Percentiles rank a stretch among this genome's conserved stretches.
Evolutionary conservation across 2,888 invertebrate genomes (phyloP).

Genomic region (Drosophila sordidapex): DNA sequence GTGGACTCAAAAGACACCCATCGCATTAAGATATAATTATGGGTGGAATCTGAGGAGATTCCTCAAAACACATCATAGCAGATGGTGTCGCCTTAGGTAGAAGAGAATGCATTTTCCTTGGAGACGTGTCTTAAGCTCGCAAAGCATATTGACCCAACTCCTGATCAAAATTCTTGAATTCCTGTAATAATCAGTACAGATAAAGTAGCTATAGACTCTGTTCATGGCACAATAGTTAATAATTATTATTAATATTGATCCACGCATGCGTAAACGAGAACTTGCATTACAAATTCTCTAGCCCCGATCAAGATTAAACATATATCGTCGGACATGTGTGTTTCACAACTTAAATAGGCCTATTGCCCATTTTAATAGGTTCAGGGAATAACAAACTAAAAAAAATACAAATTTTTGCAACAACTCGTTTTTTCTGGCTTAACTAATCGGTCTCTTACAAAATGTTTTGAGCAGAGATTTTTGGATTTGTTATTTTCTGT

Average conservation of each 20-base stretch:
- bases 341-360: neutral
- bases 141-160: neutral
- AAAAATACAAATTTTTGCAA: neutral
- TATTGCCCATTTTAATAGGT: neutral
- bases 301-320: neutral
- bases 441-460: neutral
- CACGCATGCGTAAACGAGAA: neutral
- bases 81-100: neutral
- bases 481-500: neutral
- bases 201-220: neutral
- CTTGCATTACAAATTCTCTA: neutral
- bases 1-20: neutral
- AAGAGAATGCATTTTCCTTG: neutral
- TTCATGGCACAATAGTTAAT: too few relatives aligned
- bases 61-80: neutral
- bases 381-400: neutral
- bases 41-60: neutral
- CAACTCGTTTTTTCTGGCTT: neutral
- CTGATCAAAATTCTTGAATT: neutral
- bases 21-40: neutral
- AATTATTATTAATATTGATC: neutral
- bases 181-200: neutral
- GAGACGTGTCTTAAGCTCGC: neutral
- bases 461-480: neutral
- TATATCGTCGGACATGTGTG: too few relatives aligned